Percentiles rank a stretch among this genome's conserved stretches.
Evolutionary conservation across 2,888 invertebrate species (phyloP).

Genomic region (Laothoe populi): DNA sequence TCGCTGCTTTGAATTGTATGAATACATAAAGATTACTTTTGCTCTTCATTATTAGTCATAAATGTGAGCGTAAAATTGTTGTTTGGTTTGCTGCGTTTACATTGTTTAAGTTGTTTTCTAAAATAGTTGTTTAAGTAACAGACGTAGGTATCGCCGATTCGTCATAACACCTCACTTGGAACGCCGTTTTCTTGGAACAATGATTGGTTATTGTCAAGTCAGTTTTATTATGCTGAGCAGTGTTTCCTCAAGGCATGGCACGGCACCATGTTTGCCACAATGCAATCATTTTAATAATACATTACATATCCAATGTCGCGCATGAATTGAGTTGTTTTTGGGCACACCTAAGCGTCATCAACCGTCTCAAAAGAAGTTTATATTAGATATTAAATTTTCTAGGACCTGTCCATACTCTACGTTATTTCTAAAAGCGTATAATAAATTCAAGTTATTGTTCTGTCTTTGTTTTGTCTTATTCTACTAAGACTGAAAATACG

Average conservation of each 20-base stretch:
- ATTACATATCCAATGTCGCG: background rate
- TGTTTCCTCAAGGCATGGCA: background rate
- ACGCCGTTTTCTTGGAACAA: background rate
- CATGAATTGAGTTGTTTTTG: background rate
- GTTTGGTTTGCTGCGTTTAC: background rate
- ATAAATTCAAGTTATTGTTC: too few relatives aligned
- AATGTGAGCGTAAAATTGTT: background rate
- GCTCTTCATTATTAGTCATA: background rate
- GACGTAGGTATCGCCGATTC: background rate
- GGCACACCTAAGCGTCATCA: background rate
- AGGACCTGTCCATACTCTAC: background rate
- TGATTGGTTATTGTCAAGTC: background rate
- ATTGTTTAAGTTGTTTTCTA: too few relatives aligned
- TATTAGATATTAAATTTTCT: background rate
- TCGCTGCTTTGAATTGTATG: background rate
- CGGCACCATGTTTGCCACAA: constrained; percentile 6
- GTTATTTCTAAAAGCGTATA: background rate
- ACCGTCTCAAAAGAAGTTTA: background rate
- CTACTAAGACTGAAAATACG: too few relatives aligned
- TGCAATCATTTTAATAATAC: background rate
- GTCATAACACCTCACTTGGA: background rate
- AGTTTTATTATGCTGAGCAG: background rate
- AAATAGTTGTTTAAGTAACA: constrained; percentile 2
- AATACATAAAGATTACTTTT: background rate
- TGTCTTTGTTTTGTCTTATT: too few relatives aligned